A percentile compares a stretch with the other conserved stretches of the same genome.
Conservation (phyloP, 1,140 invertebrate genomes). For the Pogonomyrmex barbatus region DNA sequence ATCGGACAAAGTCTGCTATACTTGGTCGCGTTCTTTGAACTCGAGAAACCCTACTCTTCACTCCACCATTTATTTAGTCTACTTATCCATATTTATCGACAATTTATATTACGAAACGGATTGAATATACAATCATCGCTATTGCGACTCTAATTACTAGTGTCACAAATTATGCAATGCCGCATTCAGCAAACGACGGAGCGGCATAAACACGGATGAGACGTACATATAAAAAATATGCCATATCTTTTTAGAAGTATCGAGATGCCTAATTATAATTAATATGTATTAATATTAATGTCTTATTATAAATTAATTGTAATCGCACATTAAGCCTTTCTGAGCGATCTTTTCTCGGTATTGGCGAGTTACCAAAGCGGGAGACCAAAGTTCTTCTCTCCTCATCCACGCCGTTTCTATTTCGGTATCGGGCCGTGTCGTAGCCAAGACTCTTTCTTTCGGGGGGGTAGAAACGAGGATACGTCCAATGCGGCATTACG, state of each 20-base stretch:
- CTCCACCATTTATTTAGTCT: slow-evolving; percentile 18
- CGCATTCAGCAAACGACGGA: background rate
- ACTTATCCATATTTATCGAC: slow-evolving; percentile 7
- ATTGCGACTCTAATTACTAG: background rate
- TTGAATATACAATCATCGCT: background rate
- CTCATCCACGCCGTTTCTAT: slow-evolving; percentile 30
- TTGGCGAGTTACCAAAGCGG: slow-evolving; percentile 18
- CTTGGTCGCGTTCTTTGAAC: slow-evolving; percentile 35
- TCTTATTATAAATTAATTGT: background rate
- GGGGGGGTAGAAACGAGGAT: slow-evolving; percentile 9
- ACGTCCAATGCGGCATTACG: background rate
- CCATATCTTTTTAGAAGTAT: background rate
- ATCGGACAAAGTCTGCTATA: slow-evolving; percentile 41
- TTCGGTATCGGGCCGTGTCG: background rate
- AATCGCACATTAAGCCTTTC: background rate
- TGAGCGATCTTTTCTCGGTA: background rate
- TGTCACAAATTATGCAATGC: too few relatives aligned
- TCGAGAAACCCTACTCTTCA: background rate
- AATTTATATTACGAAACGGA: background rate
- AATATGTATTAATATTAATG: too few relatives aligned
- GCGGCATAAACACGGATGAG: background rate
- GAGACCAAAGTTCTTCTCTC: slow-evolving; percentile 9
- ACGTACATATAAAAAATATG: background rate
- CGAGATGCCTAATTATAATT: background rate
- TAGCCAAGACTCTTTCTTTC: background rate